phyloP scores from a whole-genome alignment of 2,888 invertebrate genomes.

The Hydriomena furcata region DNA sequence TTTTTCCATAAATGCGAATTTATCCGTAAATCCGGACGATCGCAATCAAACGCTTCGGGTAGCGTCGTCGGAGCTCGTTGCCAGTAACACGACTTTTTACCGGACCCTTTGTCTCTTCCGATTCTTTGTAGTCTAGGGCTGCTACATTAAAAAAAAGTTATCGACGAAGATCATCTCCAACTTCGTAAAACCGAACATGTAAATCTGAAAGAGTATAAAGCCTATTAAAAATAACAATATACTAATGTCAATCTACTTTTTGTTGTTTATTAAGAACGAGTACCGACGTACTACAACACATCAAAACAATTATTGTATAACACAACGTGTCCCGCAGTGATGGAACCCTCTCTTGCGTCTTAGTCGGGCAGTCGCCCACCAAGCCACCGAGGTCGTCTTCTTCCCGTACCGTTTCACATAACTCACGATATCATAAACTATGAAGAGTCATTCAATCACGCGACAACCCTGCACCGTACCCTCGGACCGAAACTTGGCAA shows the following conservation, averaged over 20 bases:
- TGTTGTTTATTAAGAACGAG: too few species aligned
- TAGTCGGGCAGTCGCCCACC: too few species aligned
- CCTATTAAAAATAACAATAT: too few species aligned
- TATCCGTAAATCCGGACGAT: conserved; percentile 45
- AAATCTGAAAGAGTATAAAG: too few species aligned
- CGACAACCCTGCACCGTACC: conserved; percentile 32
- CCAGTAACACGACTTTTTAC: conserved; percentile 60
- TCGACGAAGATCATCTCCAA: background rate
- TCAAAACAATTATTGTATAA: too few species aligned
- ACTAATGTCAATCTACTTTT: too few species aligned
- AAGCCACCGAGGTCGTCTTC: too few species aligned
- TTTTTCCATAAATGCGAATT: conserved; percentile 31
- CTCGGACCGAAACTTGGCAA: conserved; percentile 44
- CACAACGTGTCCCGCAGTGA: too few species aligned
- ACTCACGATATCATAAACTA: background rate
- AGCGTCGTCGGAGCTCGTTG: conserved; percentile 61
- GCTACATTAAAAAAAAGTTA: conserved; percentile 17
- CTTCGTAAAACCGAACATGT: too few species aligned
- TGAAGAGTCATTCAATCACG: conserved; percentile 6
- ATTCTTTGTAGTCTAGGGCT: conserved; percentile 42
- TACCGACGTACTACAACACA: too few species aligned
- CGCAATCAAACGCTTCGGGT: conserved; percentile 66
- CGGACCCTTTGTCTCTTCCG: conserved; percentile 56
- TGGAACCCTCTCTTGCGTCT: too few species aligned
- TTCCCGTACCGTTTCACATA: background rate